Conservation (phyloP, 2,797 vertebrate species). For the Cyclura pinguis region DNA sequence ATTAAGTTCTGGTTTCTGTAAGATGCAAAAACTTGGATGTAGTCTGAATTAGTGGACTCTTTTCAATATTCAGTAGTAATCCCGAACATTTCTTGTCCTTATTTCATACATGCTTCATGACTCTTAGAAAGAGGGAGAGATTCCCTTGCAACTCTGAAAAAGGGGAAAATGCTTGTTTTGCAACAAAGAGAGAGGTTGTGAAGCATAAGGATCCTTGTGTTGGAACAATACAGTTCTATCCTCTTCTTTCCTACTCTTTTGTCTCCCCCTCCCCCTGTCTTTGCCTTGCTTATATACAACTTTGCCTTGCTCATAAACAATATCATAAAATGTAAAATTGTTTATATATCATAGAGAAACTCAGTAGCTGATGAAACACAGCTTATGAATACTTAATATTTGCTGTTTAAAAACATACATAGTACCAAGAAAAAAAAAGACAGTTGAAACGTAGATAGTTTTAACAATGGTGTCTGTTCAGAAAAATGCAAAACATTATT, state of each 20-base stretch:
- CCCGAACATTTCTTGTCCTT: neutral
- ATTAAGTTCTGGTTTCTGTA: neutral
- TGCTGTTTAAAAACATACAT: neutral
- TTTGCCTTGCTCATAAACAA: neutral
- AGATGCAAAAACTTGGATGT: neutral
- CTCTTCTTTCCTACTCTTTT: neutral
- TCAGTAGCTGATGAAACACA: too few species aligned
- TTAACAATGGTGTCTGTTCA: neutral
- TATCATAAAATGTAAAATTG: conserved; percentile 26
- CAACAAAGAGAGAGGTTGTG: conserved; percentile 28
- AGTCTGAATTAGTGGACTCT: conserved; percentile 18
- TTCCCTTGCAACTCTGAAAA: neutral
- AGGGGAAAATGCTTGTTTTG: conserved; percentile 6
- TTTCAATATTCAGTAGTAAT: conserved; percentile 37
- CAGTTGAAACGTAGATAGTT: too few species aligned
- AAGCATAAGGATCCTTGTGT: conserved; percentile 49
- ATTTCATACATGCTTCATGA: conserved; percentile 19
- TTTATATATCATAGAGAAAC: conserved; percentile 16
- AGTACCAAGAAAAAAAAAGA: too few species aligned
- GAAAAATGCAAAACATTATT: neutral
- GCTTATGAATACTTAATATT: neutral
- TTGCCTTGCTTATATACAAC: neutral
- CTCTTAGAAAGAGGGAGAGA: neutral
- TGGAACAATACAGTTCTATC: conserved; percentile 14
- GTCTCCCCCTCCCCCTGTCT: neutral